Evolutionary conservation across 2,888 invertebrate species (phyloP).

Genomic region (Troglohyphantes excavatus): DNA sequence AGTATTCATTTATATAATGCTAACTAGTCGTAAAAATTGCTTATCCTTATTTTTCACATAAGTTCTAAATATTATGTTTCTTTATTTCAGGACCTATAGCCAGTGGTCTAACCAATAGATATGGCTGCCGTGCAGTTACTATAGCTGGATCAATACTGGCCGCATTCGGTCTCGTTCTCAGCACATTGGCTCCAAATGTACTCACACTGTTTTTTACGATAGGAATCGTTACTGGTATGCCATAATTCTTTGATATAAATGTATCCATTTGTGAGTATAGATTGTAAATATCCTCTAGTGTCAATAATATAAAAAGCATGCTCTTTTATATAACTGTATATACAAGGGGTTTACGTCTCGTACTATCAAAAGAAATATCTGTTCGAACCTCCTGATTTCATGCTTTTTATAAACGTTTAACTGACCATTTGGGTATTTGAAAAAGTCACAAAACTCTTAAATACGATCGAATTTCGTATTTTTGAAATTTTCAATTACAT

Average conservation of each 20-base stretch:
- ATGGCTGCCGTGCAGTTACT: conserved; percentile 95
- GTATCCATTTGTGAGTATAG: background rate
- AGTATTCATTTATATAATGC: no score
- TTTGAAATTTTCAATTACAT: no score
- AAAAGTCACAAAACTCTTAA: no score
- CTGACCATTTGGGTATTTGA: no score
- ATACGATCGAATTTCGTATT: no score
- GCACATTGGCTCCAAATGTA: conserved; percentile 92
- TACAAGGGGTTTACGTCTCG: background rate
- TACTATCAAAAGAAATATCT: background rate
- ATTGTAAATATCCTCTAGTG: background rate
- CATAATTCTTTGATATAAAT: background rate
- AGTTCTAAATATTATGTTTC: no score
- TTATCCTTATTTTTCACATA: no score
- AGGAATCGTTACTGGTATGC: conserved; percentile 90
- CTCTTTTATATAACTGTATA: background rate
- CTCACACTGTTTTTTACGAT: conserved; percentile 93
- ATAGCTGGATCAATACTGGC: conserved; percentile 91
- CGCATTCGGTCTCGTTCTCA: conserved; percentile 89
- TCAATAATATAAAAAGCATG: background rate
- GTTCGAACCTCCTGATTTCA: no score
- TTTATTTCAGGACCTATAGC: conserved; percentile 95
- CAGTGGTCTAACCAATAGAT: conserved; percentile 96
- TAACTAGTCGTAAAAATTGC: no score
- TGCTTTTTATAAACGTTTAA: no score